Percentiles rank a stretch among this genome's conserved stretches.
These are phyloP conservation scores for Falco naumanni DNA, from an alignment of 2,797 vertebrate genomes.

Conservation along the genomic window DNA sequence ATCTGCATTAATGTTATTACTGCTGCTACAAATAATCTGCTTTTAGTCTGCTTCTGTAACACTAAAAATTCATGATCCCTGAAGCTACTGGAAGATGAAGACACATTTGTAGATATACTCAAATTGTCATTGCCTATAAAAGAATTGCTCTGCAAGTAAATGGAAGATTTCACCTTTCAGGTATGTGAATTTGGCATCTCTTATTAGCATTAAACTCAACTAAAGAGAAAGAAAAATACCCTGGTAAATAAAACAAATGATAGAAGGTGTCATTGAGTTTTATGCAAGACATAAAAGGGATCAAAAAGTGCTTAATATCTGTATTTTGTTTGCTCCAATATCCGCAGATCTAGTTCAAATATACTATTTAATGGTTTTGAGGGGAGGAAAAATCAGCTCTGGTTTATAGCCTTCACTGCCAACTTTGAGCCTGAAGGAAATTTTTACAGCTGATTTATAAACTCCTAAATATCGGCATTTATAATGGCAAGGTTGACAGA, in stretches of 20 bases:
- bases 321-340: constrained; percentile 8
- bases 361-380: not conserved
- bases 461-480: constrained; percentile 54
- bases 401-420: constrained; percentile 27
- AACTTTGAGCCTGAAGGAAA: constrained; percentile 49
- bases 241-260: not conserved
- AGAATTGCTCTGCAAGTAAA: not conserved
- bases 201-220: not conserved
- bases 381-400: constrained; percentile 8
- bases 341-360: not conserved
- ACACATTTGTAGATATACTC: not conserved
- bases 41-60: not conserved
- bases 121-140: not conserved
- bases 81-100: not conserved
- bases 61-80: not conserved
- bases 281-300: constrained; percentile 18
- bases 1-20: not conserved
- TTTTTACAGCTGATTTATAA: constrained; percentile 69
- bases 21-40: not conserved
- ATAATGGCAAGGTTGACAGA: constrained; percentile 21
- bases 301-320: not conserved
- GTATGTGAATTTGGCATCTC: not conserved
- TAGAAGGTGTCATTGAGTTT: not conserved
- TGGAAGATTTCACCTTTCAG: not conserved
- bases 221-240: not conserved